Percentiles rank a stretch among this genome's conserved stretches.
These are phyloP conservation scores for Perognathus longimembris DNA, from an alignment of 2,113 vertebrate species.

Conservation along the genomic window DNA sequence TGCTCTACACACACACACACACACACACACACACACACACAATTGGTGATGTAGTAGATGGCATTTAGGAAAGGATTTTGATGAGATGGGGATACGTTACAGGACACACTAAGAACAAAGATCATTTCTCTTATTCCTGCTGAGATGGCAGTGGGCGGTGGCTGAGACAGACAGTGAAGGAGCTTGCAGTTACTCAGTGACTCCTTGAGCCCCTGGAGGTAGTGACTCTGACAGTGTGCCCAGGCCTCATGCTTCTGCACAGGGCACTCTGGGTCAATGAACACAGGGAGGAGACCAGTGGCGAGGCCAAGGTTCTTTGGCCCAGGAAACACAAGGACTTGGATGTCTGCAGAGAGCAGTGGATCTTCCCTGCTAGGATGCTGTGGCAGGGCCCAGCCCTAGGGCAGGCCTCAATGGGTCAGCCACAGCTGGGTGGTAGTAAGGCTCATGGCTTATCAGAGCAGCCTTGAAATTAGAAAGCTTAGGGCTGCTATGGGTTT, in stretches of 20 bases:
- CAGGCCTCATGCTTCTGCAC: background rate
- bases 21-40: no score
- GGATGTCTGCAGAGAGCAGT: constrained; percentile 21
- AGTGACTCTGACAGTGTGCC: background rate
- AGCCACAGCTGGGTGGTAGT: background rate
- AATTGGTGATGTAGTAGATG: background rate
- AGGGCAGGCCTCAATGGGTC: background rate
- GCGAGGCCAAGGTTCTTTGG: constrained; percentile 49
- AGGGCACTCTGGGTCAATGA: constrained; percentile 54
- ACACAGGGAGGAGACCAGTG: background rate
- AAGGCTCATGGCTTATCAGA: background rate
- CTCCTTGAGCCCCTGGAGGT: no score
- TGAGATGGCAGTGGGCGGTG: background rate
- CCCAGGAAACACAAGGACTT: constrained; percentile 66
- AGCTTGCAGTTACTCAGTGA: background rate
- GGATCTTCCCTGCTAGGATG: background rate
- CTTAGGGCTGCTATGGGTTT: background rate
- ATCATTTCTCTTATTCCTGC: background rate
- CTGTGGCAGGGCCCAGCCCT: background rate
- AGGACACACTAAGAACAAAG: background rate
- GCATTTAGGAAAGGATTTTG: background rate
- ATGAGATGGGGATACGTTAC: background rate
- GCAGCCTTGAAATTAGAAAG: background rate
- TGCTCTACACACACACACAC: no score
- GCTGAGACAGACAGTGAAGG: background rate